These are phyloP conservation scores for Carassius gibelio DNA, from an alignment of 2,113 vertebrate genomes.

Conservation along the genomic window DNA sequence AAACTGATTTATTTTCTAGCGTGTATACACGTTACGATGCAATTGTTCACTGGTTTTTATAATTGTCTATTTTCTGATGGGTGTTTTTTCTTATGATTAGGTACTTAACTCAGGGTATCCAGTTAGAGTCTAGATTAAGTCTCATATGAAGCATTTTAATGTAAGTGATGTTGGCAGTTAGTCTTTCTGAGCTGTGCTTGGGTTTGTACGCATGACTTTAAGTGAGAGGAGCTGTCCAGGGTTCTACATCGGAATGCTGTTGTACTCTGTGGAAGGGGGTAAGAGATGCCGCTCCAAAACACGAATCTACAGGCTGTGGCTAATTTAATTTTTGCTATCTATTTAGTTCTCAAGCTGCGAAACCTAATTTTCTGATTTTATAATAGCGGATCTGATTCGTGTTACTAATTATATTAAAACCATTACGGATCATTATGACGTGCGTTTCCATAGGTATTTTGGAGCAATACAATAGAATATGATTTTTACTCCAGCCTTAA, in stretches of 20 bases:
- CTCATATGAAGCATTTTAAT: neutral
- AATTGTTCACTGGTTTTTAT: neutral
- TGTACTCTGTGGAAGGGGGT: neutral
- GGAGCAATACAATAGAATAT: neutral
- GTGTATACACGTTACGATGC: no score
- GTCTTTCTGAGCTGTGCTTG: no score
- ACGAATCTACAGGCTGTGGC: slow-evolving; percentile 3
- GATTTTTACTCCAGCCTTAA: neutral
- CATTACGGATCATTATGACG: neutral
- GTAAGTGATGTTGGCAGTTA: neutral
- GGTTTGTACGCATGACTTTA: neutral
- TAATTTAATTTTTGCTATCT: slow-evolving; percentile 19
- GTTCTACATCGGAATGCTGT: slow-evolving; percentile 35
- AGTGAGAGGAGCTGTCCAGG: slow-evolving; percentile 30
- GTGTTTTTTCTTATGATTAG: neutral
- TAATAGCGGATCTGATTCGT: neutral
- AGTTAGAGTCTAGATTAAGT: neutral
- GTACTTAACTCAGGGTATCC: neutral
- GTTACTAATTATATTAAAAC: neutral
- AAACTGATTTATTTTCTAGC: neutral
- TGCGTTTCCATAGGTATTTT: neutral
- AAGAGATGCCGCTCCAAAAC: neutral
- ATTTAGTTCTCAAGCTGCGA: slow-evolving; percentile 2
- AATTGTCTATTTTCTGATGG: neutral
- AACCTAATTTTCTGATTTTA: neutral